Evolutionary conservation across 2,888 invertebrate genomes (phyloP).

Genomic region (Lycophotia porphyrea): DNA sequence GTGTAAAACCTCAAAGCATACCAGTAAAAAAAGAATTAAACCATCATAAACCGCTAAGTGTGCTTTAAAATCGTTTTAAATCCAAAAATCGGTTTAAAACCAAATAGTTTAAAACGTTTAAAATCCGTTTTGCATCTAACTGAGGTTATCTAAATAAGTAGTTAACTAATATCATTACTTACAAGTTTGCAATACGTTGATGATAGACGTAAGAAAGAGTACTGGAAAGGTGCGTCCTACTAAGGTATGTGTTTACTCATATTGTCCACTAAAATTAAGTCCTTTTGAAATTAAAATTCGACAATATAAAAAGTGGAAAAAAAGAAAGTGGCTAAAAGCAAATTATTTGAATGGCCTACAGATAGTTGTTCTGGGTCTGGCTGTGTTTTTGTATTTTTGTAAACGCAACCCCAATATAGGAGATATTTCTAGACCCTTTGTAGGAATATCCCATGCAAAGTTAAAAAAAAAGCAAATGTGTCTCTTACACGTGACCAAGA

Average conservation of each 20-base stretch:
- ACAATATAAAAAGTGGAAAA: background rate
- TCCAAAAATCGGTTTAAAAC: no score
- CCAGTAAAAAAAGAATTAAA: no score
- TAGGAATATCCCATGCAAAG: no score
- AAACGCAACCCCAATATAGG: no score
- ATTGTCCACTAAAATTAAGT: background rate
- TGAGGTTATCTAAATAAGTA: background rate
- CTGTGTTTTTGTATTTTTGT: no score
- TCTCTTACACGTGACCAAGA: background rate
- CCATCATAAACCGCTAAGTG: no score
- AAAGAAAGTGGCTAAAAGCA: background rate
- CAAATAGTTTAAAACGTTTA: no score
- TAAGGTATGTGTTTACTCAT: background rate
- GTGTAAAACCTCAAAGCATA: no score
- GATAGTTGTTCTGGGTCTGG: background rate
- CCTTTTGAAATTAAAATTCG: background rate
- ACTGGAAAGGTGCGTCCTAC: background rate
- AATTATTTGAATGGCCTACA: background rate
- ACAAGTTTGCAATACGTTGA: background rate
- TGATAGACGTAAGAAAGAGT: background rate
- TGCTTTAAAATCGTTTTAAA: no score
- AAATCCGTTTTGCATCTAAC: no score
- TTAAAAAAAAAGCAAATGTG: background rate
- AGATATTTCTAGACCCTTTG: no score
- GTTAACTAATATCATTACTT: background rate